phyloP scores from a whole-genome alignment of 1,140 invertebrate genomes.

The Drosophila nebulosa region DNA sequence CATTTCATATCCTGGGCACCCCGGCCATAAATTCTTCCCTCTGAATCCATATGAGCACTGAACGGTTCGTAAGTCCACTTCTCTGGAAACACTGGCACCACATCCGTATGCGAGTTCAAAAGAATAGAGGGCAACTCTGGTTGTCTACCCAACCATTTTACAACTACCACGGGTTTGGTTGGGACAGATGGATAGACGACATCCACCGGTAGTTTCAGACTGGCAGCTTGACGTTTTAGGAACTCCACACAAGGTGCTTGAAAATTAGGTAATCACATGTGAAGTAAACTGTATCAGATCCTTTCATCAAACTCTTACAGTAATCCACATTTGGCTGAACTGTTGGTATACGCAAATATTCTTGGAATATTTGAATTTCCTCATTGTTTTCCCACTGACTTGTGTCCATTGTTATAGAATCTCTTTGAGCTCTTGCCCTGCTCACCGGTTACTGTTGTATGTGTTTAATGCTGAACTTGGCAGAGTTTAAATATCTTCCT shows the following conservation, averaged over 20 bases:
- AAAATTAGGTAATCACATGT: conserved; percentile 81
- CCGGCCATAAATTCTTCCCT: conserved; percentile 90
- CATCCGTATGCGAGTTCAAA: conserved; percentile 94
- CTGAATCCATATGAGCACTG: conserved; percentile 86
- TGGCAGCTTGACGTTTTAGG: conserved; percentile 85
- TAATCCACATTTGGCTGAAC: conserved; percentile 92
- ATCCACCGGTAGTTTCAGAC: conserved; percentile 83
- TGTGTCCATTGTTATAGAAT: conserved; percentile 23
- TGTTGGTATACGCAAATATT: conserved; percentile 90
- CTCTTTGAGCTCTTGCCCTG: neutral
- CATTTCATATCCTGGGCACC: conserved; percentile 87
- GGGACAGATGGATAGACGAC: conserved; percentile 80
- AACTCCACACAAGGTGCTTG: conserved; percentile 83
- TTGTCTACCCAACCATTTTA: conserved; percentile 88
- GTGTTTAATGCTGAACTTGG: neutral
- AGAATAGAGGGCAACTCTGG: conserved; percentile 86
- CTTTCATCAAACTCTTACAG: conserved; percentile 35
- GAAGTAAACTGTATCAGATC: neutral
- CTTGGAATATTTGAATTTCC: conserved; percentile 89
- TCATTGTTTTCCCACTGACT: conserved; percentile 82
- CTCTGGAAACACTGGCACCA: conserved; percentile 89
- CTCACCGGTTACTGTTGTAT: neutral
- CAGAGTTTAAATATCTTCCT: neutral
- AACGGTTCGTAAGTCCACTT: conserved; percentile 87
- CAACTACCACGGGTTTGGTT: conserved; percentile 86